A percentile compares a stretch with the other conserved stretches of the same genome.
phyloP scores from a whole-genome alignment of 2,797 vertebrate species.

The Poeciliopsis turneri region DNA sequence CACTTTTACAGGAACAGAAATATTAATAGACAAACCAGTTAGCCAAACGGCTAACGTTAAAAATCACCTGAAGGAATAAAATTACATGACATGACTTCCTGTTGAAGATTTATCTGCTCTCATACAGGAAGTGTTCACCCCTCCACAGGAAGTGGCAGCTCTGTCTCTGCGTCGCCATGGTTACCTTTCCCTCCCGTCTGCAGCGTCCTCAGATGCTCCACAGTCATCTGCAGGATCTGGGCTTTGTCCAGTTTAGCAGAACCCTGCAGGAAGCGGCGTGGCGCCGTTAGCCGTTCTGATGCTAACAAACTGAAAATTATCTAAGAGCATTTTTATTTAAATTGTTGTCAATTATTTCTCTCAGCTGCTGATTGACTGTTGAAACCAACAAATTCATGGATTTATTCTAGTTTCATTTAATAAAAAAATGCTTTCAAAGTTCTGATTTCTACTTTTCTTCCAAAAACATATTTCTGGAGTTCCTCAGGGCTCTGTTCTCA shows the following conservation, averaged over 20 bases:
- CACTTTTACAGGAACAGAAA: too few relatives aligned
- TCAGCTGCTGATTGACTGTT: not conserved
- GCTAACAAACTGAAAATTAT: too few relatives aligned
- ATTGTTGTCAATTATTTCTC: not conserved
- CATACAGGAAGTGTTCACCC: too few relatives aligned
- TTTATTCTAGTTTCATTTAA: not conserved
- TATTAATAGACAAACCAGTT: too few relatives aligned
- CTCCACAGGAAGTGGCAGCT: too few relatives aligned
- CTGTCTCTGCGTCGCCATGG: not conserved
- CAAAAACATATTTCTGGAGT: not conserved
- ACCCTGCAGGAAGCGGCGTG: conserved; percentile 78
- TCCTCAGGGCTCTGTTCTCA: not conserved
- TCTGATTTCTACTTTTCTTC: not conserved
- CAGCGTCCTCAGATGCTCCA: conserved; percentile 97
- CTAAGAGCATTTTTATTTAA: too few relatives aligned
- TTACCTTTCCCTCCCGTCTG: conserved; percentile 94
- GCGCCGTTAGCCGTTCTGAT: not conserved
- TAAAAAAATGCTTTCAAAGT: not conserved
- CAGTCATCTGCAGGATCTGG: conserved; percentile 97
- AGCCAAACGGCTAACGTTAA: too few relatives aligned
- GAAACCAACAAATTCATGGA: not conserved
- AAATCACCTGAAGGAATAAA: too few relatives aligned
- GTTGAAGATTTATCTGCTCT: not conserved
- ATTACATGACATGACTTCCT: not conserved
- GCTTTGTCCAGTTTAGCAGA: conserved; percentile 97